phyloP scores from a whole-genome alignment of 2,113 vertebrate genomes.

The Lophius piscatorius region DNA sequence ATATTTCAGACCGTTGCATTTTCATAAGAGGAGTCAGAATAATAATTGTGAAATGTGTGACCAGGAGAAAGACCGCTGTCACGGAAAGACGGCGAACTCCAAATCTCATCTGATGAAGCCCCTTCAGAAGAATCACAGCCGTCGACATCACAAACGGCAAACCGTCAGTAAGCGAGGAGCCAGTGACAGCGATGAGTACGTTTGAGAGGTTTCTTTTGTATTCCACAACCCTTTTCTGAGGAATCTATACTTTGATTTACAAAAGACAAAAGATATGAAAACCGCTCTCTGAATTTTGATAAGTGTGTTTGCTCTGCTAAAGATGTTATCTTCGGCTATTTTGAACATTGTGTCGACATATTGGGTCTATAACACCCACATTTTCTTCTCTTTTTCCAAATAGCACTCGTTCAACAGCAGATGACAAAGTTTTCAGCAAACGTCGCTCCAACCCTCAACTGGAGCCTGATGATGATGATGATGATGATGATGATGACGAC shows the following conservation, averaged over 20 bases:
- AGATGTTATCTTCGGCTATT: background rate
- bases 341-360: background rate
- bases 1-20: slow-evolving; percentile 46
- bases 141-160: slow-evolving; percentile 40
- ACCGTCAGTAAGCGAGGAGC: slow-evolving; percentile 47
- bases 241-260: no score
- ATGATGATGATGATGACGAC: slow-evolving; percentile 14
- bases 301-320: background rate
- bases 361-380: background rate
- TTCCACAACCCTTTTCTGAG: no score
- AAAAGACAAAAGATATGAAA: no score
- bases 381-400: slow-evolving; percentile 37
- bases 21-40: slow-evolving; percentile 1
- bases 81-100: slow-evolving; percentile 28
- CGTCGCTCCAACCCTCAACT: slow-evolving; percentile 37
- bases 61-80: slow-evolving; percentile 40
- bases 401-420: slow-evolving; percentile 53
- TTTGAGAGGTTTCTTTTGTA: background rate
- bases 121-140: slow-evolving; percentile 43
- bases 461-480: slow-evolving; percentile 15
- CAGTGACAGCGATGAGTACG: slow-evolving; percentile 62
- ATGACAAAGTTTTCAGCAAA: slow-evolving; percentile 55
- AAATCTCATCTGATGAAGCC: slow-evolving; percentile 60
- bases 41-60: slow-evolving; percentile 44
- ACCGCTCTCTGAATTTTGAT: background rate